These are phyloP conservation scores for Colinus virginianus DNA, from an alignment of 2,113 vertebrate genomes.

Conservation along the genomic window DNA sequence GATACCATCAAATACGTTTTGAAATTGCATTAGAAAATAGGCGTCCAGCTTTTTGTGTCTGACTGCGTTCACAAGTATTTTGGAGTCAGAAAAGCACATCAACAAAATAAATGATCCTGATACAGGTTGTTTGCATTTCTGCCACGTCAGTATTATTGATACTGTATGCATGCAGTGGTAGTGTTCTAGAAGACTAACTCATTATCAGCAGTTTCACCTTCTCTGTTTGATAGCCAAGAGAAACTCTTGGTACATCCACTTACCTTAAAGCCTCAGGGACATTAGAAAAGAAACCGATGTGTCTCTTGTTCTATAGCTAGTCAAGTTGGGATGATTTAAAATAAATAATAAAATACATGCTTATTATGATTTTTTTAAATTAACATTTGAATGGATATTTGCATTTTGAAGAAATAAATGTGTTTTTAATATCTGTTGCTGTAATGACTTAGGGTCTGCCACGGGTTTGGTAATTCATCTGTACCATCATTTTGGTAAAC, in stretches of 20 bases:
- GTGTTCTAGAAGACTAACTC: neutral
- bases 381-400: neutral
- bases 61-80: constrained; percentile 17
- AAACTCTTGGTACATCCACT: neutral
- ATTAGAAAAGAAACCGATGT: neutral
- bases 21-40: constrained; percentile 30
- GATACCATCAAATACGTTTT: constrained; percentile 41
- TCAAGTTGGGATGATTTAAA: neutral
- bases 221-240: neutral
- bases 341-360: neutral
- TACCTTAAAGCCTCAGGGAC: constrained; percentile 20
- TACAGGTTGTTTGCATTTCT: constrained; percentile 28
- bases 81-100: constrained; percentile 2
- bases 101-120: constrained; percentile 33
- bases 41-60: neutral
- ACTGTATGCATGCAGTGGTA: neutral
- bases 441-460: neutral
- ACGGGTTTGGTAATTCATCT: neutral
- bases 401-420: neutral
- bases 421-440: neutral
- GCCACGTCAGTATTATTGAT: neutral
- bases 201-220: constrained; percentile 20
- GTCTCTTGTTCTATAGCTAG: neutral
- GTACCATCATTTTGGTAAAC: neutral
- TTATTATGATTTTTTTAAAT: neutral